These are phyloP conservation scores for Cololabis saira DNA, from an alignment of 2,113 vertebrate species.

Conservation along the genomic window DNA sequence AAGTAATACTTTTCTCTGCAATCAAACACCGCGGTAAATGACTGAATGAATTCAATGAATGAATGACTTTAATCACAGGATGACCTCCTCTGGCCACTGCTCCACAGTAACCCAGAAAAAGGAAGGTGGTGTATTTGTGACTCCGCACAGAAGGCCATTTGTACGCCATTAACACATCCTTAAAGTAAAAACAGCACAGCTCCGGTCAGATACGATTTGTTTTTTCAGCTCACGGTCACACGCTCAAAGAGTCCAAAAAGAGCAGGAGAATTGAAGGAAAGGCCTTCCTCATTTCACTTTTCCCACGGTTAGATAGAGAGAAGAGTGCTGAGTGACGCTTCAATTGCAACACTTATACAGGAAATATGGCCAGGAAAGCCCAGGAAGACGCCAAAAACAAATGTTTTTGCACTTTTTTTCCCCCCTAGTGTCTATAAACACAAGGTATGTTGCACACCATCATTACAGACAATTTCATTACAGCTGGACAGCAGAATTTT, in stretches of 20 bases:
- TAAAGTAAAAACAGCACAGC: constrained; percentile 23
- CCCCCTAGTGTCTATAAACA: background rate
- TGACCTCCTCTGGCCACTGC: background rate
- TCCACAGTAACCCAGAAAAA: constrained; percentile 8
- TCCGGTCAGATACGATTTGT: constrained; percentile 37
- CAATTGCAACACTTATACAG: constrained; percentile 39
- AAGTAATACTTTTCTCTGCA: too few relatives aligned
- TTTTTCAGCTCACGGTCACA: constrained; percentile 46
- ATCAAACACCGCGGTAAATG: too few relatives aligned
- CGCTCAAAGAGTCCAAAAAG: constrained; percentile 33
- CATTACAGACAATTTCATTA: constrained; percentile 4
- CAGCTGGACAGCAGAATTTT: constrained; percentile 1
- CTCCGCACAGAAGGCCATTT: constrained; percentile 1
- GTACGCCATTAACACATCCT: constrained; percentile 26
- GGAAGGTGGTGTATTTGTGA: background rate
- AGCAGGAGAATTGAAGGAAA: constrained; percentile 71
- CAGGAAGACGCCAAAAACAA: constrained; percentile 14
- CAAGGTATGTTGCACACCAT: background rate
- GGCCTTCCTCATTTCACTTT: constrained; percentile 49
- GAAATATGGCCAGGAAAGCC: constrained; percentile 36
- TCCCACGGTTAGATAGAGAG: constrained; percentile 69
- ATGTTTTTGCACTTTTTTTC: constrained; percentile 5
- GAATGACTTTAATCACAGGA: too few relatives aligned
- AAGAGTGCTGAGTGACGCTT: constrained; percentile 29
- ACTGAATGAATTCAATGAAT: too few relatives aligned